These are phyloP conservation scores for Apogon hyalosoma DNA, from an alignment of 2,797 vertebrate species.

Conservation along the genomic window DNA sequence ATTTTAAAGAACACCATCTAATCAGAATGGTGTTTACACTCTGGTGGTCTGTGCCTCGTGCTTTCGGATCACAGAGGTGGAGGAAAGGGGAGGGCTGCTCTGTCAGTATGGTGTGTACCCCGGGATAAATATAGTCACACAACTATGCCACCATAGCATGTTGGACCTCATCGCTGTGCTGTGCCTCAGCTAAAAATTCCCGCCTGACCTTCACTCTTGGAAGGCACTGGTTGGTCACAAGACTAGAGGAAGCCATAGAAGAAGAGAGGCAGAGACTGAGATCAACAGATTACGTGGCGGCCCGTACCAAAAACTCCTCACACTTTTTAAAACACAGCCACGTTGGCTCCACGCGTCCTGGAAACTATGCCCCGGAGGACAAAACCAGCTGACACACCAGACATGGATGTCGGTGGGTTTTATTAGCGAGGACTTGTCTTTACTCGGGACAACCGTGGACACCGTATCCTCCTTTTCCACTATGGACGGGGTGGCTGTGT, in stretches of 20 bases:
- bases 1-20: constrained; percentile 16
- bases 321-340: constrained; percentile 64
- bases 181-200: constrained; percentile 94
- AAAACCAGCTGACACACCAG: constrained; percentile 52
- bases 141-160: constrained; percentile 86
- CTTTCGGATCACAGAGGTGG: constrained; percentile 75
- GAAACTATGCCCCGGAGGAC: constrained; percentile 64
- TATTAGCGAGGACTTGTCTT: constrained; percentile 53
- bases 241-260: constrained; percentile 72
- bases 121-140: constrained; percentile 94
- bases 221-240: constrained; percentile 84
- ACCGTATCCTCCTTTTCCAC: constrained; percentile 72
- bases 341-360: constrained; percentile 61
- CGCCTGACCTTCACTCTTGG: constrained; percentile 88
- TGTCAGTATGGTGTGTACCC: constrained; percentile 92
- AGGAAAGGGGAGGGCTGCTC: constrained; percentile 85
- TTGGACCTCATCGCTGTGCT: constrained; percentile 88
- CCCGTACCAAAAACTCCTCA: constrained; percentile 61
- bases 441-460: constrained; percentile 69
- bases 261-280: constrained; percentile 34
- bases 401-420: constrained; percentile 63
- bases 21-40: constrained; percentile 66
- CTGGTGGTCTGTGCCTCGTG: constrained; percentile 63
- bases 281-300: constrained; percentile 46
- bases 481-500: constrained; percentile 92